Base-by-base conservation (phyloP, 2,797 vertebrate genomes). In the Natrix natrix region DNA sequence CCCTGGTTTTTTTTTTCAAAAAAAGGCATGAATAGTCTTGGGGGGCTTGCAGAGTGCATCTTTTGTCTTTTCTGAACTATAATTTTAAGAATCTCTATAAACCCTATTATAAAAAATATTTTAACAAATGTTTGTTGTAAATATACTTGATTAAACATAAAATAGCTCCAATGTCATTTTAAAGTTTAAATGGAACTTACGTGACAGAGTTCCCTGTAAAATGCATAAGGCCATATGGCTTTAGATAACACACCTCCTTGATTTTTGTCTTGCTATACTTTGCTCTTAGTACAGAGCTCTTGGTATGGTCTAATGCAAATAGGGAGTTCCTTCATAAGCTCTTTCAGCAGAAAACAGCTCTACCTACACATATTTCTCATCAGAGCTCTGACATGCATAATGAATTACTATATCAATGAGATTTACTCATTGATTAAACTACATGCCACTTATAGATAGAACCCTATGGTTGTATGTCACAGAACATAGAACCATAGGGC, bases 201-300 rank as follows among this genome's bases (percentile, higher is more conserved):
- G 5, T 91, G 88, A 88, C 52, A 94, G 88, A 93, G 7, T 0
- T 92, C 14, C n/a, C 92, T 90, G 32, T 93, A 93, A 93, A 95
- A 92, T 16, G 59, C 74, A 91, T 92, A 24, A 22, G 94, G 11
- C 52, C 37, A 66, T 28, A 93, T 92, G 69, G 78, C 89, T 93
- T 88, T 22, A 54, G 88, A 20, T 13, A 93, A 69, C 92, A 86
- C 86, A 57, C 22, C 78, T 60, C 69, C 22, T 28, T 93, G 43
- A 94, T 90, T 94, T 93, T 78, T 91, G 88, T 55, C 48, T 52
- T 37, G 22, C 74, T 60, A 78, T 59, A 57, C n/a, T 28, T 54
- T 17, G 37, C 66, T 28, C 24, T 74, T 11, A 5, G 28, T 22
- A 55, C 24, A 48, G 16, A 78, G 11, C 32, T 66, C 37, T 92